These are phyloP conservation scores for Eurytoma californica DNA, from an alignment of 2,888 invertebrate genomes.

Conservation along the genomic window DNA sequence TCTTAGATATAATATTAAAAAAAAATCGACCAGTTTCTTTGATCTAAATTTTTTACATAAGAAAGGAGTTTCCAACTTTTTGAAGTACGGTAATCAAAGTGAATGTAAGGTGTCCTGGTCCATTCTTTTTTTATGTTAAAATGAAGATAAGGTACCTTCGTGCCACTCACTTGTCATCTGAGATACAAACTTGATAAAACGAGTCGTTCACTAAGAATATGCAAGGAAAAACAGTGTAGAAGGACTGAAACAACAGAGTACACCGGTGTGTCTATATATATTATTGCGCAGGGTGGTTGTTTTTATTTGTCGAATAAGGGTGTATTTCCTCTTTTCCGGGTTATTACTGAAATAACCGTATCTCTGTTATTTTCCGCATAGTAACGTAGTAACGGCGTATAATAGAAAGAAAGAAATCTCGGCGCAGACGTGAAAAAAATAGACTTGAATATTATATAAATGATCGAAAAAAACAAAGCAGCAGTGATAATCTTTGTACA, in stretches of 20 bases:
- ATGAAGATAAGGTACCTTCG: not conserved
- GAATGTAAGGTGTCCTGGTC: not conserved
- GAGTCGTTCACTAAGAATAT: not conserved
- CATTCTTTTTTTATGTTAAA: not conserved
- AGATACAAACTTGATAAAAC: constrained; percentile 10
- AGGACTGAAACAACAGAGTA: not conserved
- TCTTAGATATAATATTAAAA: no score
- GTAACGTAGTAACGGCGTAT: no score
- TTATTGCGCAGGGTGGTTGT: not conserved
- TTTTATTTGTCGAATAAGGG: not conserved
- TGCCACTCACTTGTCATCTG: not conserved
- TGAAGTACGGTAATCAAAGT: not conserved
- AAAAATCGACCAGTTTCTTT: no score
- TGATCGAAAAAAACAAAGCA: no score
- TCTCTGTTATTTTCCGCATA: not conserved
- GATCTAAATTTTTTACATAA: no score
- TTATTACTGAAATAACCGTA: not conserved
- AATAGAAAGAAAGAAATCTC: no score
- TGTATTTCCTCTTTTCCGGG: not conserved
- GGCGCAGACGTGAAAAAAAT: no score
- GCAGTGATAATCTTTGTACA: no score
- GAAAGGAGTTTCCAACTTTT: not conserved
- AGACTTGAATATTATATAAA: no score
- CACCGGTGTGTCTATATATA: not conserved
- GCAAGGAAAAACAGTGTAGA: constrained; percentile 6